phyloP scores from a whole-genome alignment of 2,888 invertebrate genomes.

The Vanessa cardui region DNA sequence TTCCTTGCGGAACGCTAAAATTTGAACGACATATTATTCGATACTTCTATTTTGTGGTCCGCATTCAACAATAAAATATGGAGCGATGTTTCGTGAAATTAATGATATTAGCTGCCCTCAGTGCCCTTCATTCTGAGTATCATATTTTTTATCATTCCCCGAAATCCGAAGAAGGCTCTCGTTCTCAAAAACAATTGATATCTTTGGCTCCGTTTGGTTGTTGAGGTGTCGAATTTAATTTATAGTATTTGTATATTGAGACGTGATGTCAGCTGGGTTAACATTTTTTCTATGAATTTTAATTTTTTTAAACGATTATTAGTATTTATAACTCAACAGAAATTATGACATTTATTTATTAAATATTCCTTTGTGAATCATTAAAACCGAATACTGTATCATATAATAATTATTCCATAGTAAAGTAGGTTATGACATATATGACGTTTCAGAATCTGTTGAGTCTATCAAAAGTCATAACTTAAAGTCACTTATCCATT shows the following conservation, averaged over 20 bases:
- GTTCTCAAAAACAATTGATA: slow-evolving; percentile 36
- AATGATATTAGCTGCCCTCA: slow-evolving; percentile 52
- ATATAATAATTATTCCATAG: too few relatives aligned
- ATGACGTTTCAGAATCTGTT: too few relatives aligned
- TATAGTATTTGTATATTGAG: slow-evolving; percentile 26
- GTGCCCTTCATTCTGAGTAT: slow-evolving; percentile 48
- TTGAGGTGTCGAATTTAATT: slow-evolving; percentile 39
- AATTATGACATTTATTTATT: too few relatives aligned
- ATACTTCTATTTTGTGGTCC: slow-evolving; percentile 11
- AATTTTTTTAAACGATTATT: not conserved
- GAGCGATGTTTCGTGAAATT: slow-evolving; percentile 43
- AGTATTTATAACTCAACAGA: too few relatives aligned
- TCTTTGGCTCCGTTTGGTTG: slow-evolving; percentile 26
- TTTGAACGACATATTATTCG: slow-evolving; percentile 15
- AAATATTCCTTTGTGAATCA: too few relatives aligned
- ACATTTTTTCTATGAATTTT: slow-evolving; percentile 1
- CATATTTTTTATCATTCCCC: slow-evolving; percentile 44
- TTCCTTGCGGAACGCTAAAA: slow-evolving; percentile 46
- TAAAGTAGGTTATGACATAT: too few relatives aligned
- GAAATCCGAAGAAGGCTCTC: slow-evolving; percentile 38
- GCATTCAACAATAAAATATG: slow-evolving; percentile 13
- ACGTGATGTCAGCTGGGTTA: not conserved
- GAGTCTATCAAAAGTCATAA: too few relatives aligned
- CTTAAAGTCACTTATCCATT: too few relatives aligned
- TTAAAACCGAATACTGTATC: too few relatives aligned